A percentile compares a stretch with the other conserved stretches of the same genome.
phyloP scores from a whole-genome alignment of 2,113 vertebrate genomes.

The Tragelaphus imberbis region DNA sequence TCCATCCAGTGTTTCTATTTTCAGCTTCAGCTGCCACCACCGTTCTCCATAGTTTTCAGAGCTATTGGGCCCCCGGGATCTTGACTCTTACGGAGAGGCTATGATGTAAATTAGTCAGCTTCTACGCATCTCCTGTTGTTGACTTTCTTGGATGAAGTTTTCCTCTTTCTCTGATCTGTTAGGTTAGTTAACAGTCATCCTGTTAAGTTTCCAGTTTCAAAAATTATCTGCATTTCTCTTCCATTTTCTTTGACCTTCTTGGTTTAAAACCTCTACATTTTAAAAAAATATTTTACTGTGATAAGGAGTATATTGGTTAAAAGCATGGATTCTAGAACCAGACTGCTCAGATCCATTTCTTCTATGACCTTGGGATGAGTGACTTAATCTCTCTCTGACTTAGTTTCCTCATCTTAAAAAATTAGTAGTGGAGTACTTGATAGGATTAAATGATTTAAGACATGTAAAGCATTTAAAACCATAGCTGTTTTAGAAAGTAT shows the following conservation, averaged over 20 bases:
- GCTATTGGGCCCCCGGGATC: background rate
- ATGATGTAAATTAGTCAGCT: background rate
- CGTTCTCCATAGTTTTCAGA: background rate
- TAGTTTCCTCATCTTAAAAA: background rate
- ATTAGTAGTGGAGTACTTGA: background rate
- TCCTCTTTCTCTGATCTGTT: background rate
- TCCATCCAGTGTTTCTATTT: background rate
- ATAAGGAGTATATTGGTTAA: background rate
- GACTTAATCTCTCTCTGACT: background rate
- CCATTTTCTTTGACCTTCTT: background rate
- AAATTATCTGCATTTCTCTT: background rate
- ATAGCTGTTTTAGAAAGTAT: background rate
- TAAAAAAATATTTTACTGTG: background rate
- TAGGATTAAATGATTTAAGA: background rate
- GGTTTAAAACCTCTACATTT: background rate
- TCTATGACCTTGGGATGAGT: background rate
- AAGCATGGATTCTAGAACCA: background rate
- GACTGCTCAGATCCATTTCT: too few relatives aligned
- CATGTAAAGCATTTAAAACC: background rate
- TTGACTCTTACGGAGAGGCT: background rate
- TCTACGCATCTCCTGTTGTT: background rate
- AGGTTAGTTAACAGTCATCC: background rate
- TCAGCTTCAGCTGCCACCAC: background rate
- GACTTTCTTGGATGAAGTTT: background rate
- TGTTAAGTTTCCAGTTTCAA: background rate